Evolutionary conservation across 2,113 vertebrate genomes (phyloP).

Genomic region (Cyanistes caeruleus): DNA sequence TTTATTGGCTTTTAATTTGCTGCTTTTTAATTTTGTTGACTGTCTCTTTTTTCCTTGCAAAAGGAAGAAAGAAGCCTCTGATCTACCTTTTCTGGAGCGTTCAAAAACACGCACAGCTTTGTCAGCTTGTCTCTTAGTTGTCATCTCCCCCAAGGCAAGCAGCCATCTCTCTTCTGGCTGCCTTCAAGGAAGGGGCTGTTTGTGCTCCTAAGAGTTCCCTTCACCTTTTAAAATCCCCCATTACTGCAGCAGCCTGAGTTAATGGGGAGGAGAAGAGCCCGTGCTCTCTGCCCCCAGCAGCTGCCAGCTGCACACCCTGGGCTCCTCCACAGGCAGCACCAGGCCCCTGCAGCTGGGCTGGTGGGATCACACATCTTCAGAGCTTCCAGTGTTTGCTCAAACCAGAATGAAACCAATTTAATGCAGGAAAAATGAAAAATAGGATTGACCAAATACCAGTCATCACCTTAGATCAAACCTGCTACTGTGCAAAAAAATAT

Average conservation of each 20-base stretch:
- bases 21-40: conserved; percentile 37
- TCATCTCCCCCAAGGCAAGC: conserved; percentile 23
- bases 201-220: not conserved
- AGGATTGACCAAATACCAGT: not conserved
- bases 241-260: not conserved
- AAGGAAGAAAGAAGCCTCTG: conserved; percentile 26
- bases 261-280: not conserved
- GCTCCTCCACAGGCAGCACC: not conserved
- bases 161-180: not conserved
- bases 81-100: conserved; percentile 34
- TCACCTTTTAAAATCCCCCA: not conserved
- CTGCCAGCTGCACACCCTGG: not conserved
- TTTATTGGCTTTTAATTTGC: conserved; percentile 42
- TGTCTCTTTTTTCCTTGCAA: not conserved
- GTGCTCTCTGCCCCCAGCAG: not conserved
- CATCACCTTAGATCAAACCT: not conserved
- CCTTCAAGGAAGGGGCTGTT: not conserved
- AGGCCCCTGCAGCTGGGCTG: not conserved
- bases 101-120: conserved; percentile 6
- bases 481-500: not conserved
- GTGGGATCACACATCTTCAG: not conserved
- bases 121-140: conserved; percentile 23
- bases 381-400: not conserved
- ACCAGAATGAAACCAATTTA: conserved; percentile 20
- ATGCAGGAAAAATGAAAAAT: not conserved